These are phyloP conservation scores for Bombus haemorrhoidalis DNA, from an alignment of 1,140 invertebrate species.

Conservation along the genomic window DNA sequence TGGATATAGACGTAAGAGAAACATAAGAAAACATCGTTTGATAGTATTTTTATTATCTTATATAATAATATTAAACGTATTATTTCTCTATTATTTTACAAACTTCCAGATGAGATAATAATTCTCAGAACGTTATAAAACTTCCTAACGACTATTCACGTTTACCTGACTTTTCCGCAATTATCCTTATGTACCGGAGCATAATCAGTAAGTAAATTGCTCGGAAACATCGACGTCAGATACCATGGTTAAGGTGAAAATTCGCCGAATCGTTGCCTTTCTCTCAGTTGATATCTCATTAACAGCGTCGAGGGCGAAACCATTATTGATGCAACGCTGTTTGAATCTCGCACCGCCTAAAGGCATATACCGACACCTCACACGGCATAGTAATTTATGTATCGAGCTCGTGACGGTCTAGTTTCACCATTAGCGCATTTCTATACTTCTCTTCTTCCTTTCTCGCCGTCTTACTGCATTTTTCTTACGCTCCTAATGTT, in stretches of 20 bases:
- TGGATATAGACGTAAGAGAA: too few relatives aligned
- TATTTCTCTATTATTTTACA: not conserved
- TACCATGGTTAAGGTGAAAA: not conserved
- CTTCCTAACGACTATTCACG: not conserved
- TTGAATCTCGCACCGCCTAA: slow-evolving; percentile 1
- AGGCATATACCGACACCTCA: not conserved
- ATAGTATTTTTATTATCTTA: too few relatives aligned
- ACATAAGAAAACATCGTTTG: too few relatives aligned
- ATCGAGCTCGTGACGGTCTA: slow-evolving; percentile 25
- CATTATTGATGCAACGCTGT: slow-evolving; percentile 10
- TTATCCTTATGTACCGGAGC: not conserved
- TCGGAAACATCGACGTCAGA: not conserved
- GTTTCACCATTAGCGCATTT: slow-evolving; percentile 7
- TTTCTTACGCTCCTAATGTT: not conserved
- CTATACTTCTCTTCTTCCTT: not conserved
- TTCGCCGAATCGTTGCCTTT: not conserved
- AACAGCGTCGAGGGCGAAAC: not conserved
- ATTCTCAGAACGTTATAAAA: not conserved
- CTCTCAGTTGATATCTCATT: slow-evolving; percentile 4
- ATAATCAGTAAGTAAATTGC: not conserved
- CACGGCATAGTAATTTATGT: slow-evolving; percentile 22
- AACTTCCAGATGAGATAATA: not conserved
- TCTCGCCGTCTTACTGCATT: not conserved
- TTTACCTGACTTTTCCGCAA: not conserved
- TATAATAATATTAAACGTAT: not conserved